Conservation (phyloP, 2,888 invertebrate species). For the Acronicta leporina region DNA sequence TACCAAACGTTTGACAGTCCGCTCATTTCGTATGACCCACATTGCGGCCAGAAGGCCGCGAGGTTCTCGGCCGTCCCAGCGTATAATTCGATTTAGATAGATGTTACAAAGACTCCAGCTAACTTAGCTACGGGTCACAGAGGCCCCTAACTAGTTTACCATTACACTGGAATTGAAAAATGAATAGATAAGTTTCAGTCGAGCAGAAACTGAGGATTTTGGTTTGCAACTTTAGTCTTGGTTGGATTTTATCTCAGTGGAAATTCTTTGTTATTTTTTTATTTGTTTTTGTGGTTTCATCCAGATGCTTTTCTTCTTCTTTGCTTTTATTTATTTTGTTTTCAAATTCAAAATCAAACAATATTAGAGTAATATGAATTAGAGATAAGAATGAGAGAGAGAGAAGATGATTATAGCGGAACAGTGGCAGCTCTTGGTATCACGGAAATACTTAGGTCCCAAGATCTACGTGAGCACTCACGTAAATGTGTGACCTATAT, state of each 20-base stretch:
- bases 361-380: too few relatives aligned
- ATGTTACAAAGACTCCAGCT: constrained; percentile 74
- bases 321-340: too few relatives aligned
- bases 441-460: too few relatives aligned
- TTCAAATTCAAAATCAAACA: too few relatives aligned
- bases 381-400: too few relatives aligned
- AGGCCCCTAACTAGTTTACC: constrained; percentile 70
- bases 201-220: constrained; percentile 39
- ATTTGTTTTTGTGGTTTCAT: too few relatives aligned
- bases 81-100: constrained; percentile 77
- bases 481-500: too few relatives aligned
- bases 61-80: constrained; percentile 55
- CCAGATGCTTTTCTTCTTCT: too few relatives aligned
- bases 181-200: constrained; percentile 50
- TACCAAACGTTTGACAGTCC: constrained; percentile 1
- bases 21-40: constrained; percentile 18
- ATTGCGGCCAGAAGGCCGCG: constrained; percentile 29
- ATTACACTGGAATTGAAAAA: constrained; percentile 58
- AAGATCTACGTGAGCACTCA: too few relatives aligned
- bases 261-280: constrained; percentile 15
- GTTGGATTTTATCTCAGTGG: constrained; percentile 18
- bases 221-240: constrained; percentile 26
- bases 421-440: too few relatives aligned
- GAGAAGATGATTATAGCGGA: too few relatives aligned
- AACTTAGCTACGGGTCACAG: constrained; percentile 56